Evolutionary conservation across 2,888 invertebrate genomes (phyloP).

Genomic region (Aphrophora alni): DNA sequence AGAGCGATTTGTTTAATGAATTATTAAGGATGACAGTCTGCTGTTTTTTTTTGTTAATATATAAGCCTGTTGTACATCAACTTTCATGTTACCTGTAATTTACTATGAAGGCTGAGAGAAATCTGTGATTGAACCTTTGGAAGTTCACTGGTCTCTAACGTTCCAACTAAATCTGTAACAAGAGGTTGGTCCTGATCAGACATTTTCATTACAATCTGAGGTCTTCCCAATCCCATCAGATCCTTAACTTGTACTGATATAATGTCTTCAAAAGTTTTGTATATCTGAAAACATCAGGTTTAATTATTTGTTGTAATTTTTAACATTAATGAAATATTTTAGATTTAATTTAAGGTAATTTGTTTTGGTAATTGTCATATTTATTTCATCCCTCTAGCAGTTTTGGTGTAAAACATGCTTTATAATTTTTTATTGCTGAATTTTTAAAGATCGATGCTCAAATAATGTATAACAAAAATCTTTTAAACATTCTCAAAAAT

Average conservation of each 20-base stretch:
- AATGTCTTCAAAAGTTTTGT: constrained; percentile 17
- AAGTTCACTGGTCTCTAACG: background rate
- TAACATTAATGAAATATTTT: background rate
- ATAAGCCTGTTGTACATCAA: too few species aligned
- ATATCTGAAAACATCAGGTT: constrained; percentile 14
- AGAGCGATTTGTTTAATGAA: too few species aligned
- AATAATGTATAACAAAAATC: too few species aligned
- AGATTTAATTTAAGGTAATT: too few species aligned
- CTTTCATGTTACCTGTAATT: constrained; percentile 18
- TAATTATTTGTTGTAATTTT: background rate
- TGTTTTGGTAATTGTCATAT: too few species aligned
- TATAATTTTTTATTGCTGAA: too few species aligned
- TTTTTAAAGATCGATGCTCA: too few species aligned
- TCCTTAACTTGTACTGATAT: constrained; percentile 7
- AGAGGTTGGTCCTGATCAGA: background rate
- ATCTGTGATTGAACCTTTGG: constrained; percentile 3
- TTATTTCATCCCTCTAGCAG: too few species aligned
- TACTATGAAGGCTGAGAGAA: constrained; percentile 12
- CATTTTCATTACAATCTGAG: constrained; percentile 23
- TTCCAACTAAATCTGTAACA: constrained; percentile 31
- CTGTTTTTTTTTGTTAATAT: too few species aligned
- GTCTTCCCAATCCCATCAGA: constrained; percentile 9
- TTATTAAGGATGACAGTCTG: too few species aligned
- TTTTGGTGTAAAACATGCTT: too few species aligned
- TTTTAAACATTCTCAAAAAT: too few species aligned